A percentile compares a stretch with the other conserved stretches of the same genome.
These are phyloP conservation scores for Amblyornis subalaris DNA, from an alignment of 2,113 vertebrate species.

Conservation along the genomic window DNA sequence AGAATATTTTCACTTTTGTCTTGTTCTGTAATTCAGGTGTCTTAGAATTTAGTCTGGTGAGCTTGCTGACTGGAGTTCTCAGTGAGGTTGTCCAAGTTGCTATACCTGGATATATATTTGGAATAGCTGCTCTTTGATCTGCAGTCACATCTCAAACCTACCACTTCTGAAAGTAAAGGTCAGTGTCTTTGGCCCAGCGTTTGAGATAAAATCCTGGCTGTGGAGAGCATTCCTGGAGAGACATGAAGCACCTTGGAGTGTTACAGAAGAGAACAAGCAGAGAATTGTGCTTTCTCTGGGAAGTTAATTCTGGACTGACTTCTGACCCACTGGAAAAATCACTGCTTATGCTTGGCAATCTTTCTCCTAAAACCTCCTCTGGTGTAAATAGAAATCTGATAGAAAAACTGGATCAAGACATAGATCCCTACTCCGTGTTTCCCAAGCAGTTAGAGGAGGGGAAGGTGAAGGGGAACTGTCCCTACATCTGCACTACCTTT, in stretches of 20 bases:
- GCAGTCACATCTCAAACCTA: not conserved
- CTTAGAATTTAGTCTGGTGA: not conserved
- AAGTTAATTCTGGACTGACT: not conserved
- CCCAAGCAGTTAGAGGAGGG: not conserved
- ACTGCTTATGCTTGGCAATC: not conserved
- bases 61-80: not conserved
- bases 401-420: not conserved
- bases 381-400: not conserved
- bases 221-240: not conserved
- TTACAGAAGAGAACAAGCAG: not conserved
- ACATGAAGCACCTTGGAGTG: not conserved
- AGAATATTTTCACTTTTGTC: not conserved
- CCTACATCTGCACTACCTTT: not conserved
- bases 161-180: not conserved
- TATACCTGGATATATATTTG: not conserved
- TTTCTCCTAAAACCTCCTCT: not conserved
- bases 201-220: not conserved
- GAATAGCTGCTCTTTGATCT: not conserved
- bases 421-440: not conserved
- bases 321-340: not conserved
- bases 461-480: not conserved
- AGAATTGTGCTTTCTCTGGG: not conserved
- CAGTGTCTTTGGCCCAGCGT: not conserved
- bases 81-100: not conserved
- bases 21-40: not conserved